Evolutionary conservation across 2,113 vertebrate genomes (phyloP).

Genomic region (Oxygymnocypris stewartii): DNA sequence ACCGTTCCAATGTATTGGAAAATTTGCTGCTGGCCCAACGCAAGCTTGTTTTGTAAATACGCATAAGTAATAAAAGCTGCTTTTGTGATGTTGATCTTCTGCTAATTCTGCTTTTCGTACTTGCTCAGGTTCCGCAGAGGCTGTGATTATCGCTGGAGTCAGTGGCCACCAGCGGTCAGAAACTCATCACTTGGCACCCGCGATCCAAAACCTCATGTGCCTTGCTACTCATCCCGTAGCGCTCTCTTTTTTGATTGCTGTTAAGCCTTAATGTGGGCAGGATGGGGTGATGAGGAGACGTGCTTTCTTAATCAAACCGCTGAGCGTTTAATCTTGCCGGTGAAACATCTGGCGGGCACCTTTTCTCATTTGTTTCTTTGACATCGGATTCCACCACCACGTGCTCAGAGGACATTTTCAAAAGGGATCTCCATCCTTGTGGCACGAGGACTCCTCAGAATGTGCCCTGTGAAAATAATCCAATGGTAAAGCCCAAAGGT

Average conservation of each 20-base stretch:
- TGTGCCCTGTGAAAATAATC: slow-evolving; percentile 59
- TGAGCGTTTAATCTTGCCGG: slow-evolving; percentile 75
- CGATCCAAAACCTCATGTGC: slow-evolving; percentile 51
- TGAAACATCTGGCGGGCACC: slow-evolving; percentile 91
- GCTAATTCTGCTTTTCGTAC: background rate
- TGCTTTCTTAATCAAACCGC: slow-evolving; percentile 83
- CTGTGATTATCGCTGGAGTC: background rate
- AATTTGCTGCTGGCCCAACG: slow-evolving; percentile 9
- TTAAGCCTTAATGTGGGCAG: slow-evolving; percentile 51
- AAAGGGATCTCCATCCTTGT: slow-evolving; percentile 24
- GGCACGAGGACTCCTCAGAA: slow-evolving; percentile 48
- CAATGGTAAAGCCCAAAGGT: slow-evolving; percentile 78
- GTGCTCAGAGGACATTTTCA: slow-evolving; percentile 29
- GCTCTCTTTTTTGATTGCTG: slow-evolving; percentile 53
- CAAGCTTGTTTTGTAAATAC: slow-evolving; percentile 15
- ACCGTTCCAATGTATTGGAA: background rate
- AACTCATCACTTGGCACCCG: slow-evolving; percentile 48
- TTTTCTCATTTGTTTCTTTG: slow-evolving; percentile 76
- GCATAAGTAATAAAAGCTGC: slow-evolving; percentile 27
- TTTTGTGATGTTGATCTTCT: background rate
- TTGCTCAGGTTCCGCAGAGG: background rate
- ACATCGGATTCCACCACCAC: slow-evolving; percentile 52
- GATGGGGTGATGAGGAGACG: slow-evolving; percentile 78
- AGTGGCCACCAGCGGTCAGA: slow-evolving; percentile 30
- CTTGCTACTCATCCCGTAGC: slow-evolving; percentile 52